A percentile compares a stretch with the other conserved stretches of the same genome.
phyloP scores from a whole-genome alignment of 2,113 vertebrate species.

The Limnothrissa miodon region DNA sequence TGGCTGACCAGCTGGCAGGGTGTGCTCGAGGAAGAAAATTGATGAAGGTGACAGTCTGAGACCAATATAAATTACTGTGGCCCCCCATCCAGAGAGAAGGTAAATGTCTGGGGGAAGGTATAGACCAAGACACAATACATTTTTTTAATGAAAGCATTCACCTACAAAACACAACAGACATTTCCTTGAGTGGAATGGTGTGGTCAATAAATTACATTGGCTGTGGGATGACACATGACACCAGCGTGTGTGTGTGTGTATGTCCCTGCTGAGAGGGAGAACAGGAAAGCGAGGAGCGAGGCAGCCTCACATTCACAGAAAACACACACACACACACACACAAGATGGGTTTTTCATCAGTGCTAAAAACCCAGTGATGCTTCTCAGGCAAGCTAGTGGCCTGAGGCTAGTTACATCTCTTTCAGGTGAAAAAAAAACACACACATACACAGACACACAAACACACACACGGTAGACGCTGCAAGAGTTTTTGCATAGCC shows the following conservation, averaged over 20 bases:
- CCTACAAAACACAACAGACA: slow-evolving; percentile 51
- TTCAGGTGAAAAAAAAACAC: slow-evolving; percentile 18
- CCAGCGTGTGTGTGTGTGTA: slow-evolving; percentile 27
- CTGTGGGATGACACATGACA: slow-evolving; percentile 35
- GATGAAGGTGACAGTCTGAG: slow-evolving; percentile 31
- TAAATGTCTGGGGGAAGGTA: slow-evolving; percentile 43
- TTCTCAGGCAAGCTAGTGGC: neutral
- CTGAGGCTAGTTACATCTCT: slow-evolving; percentile 37
- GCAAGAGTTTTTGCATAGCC: slow-evolving; percentile 41
- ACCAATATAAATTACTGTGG: slow-evolving; percentile 37
- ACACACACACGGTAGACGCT: slow-evolving; percentile 38
- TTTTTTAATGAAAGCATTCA: slow-evolving; percentile 59
- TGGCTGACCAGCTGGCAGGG: neutral
- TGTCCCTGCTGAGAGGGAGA: slow-evolving; percentile 24
- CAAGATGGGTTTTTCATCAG: neutral
- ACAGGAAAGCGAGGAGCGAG: neutral
- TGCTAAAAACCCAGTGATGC: neutral
- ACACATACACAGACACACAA: slow-evolving; percentile 29
- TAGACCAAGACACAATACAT: slow-evolving; percentile 47
- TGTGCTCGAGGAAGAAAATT: slow-evolving; percentile 27
- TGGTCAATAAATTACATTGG: slow-evolving; percentile 41
- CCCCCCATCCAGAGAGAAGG: slow-evolving; percentile 38
- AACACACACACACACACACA: neutral
- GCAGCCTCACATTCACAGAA: neutral
- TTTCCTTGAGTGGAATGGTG: slow-evolving; percentile 45